Evolutionary conservation across 2,797 vertebrate species (phyloP).

Genomic region (Clamator glandarius): DNA sequence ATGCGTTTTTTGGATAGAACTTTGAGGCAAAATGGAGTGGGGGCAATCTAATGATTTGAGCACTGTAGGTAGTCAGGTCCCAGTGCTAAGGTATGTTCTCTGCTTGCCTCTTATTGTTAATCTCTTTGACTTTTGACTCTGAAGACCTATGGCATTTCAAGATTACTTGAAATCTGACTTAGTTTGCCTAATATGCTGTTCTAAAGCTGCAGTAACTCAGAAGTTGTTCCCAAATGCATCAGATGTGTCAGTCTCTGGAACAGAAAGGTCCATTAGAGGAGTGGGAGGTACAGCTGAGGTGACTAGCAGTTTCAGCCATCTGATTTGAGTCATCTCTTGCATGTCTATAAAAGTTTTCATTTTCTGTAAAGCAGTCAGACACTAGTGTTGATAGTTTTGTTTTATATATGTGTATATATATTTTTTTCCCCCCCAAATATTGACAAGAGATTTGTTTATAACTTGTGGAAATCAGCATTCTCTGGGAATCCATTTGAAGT

Average conservation of each 20-base stretch:
- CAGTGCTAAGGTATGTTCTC: neutral
- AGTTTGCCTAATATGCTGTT: neutral
- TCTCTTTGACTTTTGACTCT: neutral
- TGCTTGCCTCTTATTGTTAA: neutral
- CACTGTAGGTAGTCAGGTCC: neutral
- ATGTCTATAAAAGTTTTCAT: neutral
- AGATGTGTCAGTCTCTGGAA: neutral
- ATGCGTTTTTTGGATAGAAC: neutral
- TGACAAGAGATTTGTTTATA: neutral
- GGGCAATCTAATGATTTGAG: neutral
- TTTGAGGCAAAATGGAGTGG: neutral
- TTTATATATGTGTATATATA: neutral
- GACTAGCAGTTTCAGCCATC: neutral
- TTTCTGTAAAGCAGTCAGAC: neutral
- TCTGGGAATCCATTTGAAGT: neutral
- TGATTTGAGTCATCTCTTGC: neutral
- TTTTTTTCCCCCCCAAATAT: neutral
- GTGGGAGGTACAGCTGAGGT: neutral
- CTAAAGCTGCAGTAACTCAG: neutral
- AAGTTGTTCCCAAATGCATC: neutral
- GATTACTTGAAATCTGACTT: neutral
- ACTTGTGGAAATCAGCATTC: neutral
- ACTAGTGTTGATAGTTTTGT: neutral
- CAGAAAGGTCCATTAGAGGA: neutral
- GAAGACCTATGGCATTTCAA: neutral